Evolutionary conservation across 1,140 invertebrate genomes (phyloP).

Genomic region (Hesperophylax magnus): DNA sequence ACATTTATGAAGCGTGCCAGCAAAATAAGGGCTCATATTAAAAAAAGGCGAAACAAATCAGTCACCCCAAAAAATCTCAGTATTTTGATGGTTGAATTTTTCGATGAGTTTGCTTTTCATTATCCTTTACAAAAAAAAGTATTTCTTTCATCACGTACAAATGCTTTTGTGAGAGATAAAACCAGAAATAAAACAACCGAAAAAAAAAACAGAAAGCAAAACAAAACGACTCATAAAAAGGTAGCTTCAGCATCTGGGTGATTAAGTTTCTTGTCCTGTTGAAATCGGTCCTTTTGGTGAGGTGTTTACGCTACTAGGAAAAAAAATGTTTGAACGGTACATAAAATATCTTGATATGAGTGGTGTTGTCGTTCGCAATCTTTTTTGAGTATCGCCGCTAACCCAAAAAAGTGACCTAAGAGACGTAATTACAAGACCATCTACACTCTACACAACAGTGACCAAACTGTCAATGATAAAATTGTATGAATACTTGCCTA

Average conservation of each 20-base stretch:
- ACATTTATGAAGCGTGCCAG: not conserved
- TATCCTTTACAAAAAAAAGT: not conserved
- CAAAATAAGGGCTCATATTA: not conserved
- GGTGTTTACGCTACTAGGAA: not conserved
- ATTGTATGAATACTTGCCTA: too few species aligned
- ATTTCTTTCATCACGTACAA: constrained; percentile 29
- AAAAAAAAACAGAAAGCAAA: not conserved
- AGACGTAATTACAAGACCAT: not conserved
- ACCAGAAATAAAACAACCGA: not conserved
- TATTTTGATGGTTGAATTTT: not conserved
- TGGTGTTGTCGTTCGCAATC: constrained; percentile 40
- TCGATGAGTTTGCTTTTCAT: not conserved
- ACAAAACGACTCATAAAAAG: too few species aligned
- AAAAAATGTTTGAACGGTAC: not conserved
- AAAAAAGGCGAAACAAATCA: too few species aligned
- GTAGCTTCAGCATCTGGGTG: too few species aligned
- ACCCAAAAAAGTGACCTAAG: constrained; percentile 50
- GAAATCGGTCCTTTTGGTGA: not conserved
- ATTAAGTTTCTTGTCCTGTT: too few species aligned
- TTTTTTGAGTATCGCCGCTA: constrained; percentile 40
- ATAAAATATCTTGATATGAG: constrained; percentile 26
- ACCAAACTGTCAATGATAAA: too few species aligned
- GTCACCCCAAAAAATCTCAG: too few species aligned
- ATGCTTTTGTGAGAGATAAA: not conserved
- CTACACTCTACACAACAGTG: not conserved